Evolutionary conservation across 2,888 invertebrate species (phyloP).

Genomic region (Pammene fasciana): DNA sequence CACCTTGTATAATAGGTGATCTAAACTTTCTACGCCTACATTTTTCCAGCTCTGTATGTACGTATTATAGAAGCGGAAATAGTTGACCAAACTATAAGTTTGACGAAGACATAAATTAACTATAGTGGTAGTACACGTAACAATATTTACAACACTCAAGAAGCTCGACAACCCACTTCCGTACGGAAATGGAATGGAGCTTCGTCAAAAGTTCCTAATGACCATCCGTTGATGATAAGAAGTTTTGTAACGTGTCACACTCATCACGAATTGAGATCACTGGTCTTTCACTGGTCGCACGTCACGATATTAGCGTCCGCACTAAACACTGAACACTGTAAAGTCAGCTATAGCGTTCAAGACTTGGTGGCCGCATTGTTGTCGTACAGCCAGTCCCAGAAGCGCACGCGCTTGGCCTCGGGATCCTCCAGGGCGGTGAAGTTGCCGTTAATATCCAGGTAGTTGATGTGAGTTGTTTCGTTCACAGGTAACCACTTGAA

Average conservation of each 20-base stretch:
- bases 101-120: slow-evolving; percentile 34
- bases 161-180: slow-evolving; percentile 45
- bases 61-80: neutral
- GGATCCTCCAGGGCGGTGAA: slow-evolving; percentile 79
- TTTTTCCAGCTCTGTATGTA: too few relatives aligned
- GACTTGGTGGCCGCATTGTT: slow-evolving; percentile 55
- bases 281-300: slow-evolving; percentile 20
- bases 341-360: slow-evolving; percentile 18
- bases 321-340: slow-evolving; percentile 36
- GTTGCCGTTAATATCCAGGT: slow-evolving; percentile 82
- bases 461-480: slow-evolving; percentile 64
- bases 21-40: too few relatives aligned
- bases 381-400: slow-evolving; percentile 82
- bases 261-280: slow-evolving; percentile 40
- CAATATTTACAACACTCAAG: slow-evolving; percentile 40
- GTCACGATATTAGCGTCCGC: slow-evolving; percentile 19
- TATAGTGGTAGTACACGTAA: neutral
- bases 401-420: slow-evolving; percentile 78
- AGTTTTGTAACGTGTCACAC: slow-evolving; percentile 26
- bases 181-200: slow-evolving; percentile 43
- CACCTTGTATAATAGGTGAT: too few relatives aligned
- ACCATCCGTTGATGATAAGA: slow-evolving; percentile 21
- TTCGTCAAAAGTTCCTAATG: slow-evolving; percentile 20
- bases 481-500: slow-evolving; percentile 82
- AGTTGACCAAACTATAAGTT: neutral